Percentiles rank a stretch among this genome's conserved stretches.
These are phyloP conservation scores for Tachina lurida DNA, from an alignment of 2,888 invertebrate genomes.

Conservation along the genomic window DNA sequence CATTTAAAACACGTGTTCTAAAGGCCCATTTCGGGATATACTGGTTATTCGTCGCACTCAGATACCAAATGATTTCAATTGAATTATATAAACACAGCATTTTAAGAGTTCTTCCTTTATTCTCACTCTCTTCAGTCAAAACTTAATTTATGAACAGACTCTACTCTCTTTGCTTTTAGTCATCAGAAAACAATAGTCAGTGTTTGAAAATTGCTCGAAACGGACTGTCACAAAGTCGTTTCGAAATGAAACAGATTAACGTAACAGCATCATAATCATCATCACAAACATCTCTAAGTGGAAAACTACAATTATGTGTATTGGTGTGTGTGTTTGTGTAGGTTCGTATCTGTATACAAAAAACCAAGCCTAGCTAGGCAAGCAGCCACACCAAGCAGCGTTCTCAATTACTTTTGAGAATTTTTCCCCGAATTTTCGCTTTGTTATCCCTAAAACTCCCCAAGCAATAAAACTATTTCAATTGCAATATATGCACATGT, in stretches of 20 bases:
- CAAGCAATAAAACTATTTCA: too few relatives aligned
- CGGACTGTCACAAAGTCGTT: slow-evolving; percentile 47
- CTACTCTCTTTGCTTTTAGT: slow-evolving; percentile 1
- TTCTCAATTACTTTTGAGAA: too few relatives aligned
- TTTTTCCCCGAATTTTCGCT: too few relatives aligned
- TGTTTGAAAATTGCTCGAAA: slow-evolving; percentile 45
- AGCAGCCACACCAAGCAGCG: slow-evolving; percentile 53
- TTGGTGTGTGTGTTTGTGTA: background rate
- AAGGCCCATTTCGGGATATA: too few relatives aligned
- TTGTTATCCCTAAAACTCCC: too few relatives aligned
- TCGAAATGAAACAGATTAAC: slow-evolving; percentile 9
- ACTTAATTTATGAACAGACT: slow-evolving; percentile 10
- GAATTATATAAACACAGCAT: background rate
- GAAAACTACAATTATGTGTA: background rate
- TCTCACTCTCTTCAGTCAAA: background rate
- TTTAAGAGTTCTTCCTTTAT: background rate
- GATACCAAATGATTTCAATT: too few relatives aligned
- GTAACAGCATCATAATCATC: background rate
- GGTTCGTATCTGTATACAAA: background rate
- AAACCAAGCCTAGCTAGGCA: slow-evolving; percentile 44
- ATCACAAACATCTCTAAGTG: background rate
- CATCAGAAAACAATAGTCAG: slow-evolving; percentile 33
- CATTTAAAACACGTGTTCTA: too few relatives aligned
- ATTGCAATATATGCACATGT: too few relatives aligned
- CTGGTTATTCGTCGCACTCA: too few relatives aligned